phyloP scores from a whole-genome alignment of 2,797 vertebrate species.

The Phoxinus dragarum region DNA sequence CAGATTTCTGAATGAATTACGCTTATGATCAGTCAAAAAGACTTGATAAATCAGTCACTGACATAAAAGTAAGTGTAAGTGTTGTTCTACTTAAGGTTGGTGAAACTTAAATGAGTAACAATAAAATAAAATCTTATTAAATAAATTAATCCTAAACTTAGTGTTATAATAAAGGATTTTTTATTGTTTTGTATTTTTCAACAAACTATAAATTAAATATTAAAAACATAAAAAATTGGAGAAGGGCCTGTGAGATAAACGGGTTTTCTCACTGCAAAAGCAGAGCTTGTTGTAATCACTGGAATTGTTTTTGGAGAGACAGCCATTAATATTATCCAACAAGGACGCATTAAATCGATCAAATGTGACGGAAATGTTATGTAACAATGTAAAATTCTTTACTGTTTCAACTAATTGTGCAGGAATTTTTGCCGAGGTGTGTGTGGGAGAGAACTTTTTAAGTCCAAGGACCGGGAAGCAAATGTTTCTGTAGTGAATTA shows the following conservation, averaged over 20 bases:
- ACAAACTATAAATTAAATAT: not conserved
- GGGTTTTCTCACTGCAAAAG: not conserved
- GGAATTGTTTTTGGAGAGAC: not conserved
- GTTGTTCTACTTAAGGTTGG: not conserved
- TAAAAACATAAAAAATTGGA: not conserved
- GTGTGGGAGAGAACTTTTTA: not conserved
- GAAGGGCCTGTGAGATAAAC: not conserved
- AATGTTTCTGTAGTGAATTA: constrained; percentile 4
- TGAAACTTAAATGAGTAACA: not conserved
- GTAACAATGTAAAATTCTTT: no score
- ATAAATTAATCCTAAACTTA: no score
- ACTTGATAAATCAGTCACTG: not conserved
- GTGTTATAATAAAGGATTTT: no score
- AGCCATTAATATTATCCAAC: not conserved
- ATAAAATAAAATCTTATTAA: no score
- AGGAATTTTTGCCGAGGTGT: not conserved
- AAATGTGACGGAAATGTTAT: not conserved
- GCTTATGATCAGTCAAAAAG: not conserved
- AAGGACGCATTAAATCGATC: not conserved
- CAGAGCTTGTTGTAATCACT: not conserved
- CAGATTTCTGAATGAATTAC: not conserved
- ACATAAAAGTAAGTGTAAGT: not conserved
- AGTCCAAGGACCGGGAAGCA: not conserved
- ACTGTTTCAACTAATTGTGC: not conserved
- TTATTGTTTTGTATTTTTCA: not conserved